Conservation (phyloP, 2,888 invertebrate genomes). For the Camponotus fellah region DNA sequence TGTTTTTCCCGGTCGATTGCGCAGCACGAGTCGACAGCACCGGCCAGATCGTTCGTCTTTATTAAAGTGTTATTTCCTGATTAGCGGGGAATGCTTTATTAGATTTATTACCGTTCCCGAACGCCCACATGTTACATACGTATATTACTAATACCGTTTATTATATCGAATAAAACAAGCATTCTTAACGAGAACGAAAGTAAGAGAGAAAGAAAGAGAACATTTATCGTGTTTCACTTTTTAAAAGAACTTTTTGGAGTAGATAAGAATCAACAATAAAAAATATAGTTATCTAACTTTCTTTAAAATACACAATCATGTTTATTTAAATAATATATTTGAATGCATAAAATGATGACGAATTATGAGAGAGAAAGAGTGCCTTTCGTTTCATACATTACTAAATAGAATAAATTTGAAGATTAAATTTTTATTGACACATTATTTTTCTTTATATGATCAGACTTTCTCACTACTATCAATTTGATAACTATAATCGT, state of each 20-base stretch:
- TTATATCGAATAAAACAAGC: conserved; percentile 52
- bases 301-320: background rate
- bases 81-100: conserved; percentile 76
- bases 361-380: background rate
- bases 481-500: conserved; percentile 2
- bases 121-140: conserved; percentile 42
- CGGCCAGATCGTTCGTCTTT: conserved; percentile 74
- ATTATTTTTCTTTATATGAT: background rate
- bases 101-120: conserved; percentile 72
- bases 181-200: background rate
- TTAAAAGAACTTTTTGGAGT: background rate
- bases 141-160: conserved; percentile 49
- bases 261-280: background rate
- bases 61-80: conserved; percentile 78
- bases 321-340: background rate
- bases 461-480: background rate
- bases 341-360: background rate
- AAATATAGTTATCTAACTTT: background rate
- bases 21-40: conserved; percentile 28
- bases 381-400: background rate
- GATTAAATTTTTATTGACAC: background rate
- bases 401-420: background rate
- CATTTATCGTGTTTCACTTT: conserved; percentile 17
- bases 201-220: background rate
- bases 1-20: conserved; percentile 37